Conservation (phyloP, 2,797 vertebrate species). For the Esox lucius region DNA sequence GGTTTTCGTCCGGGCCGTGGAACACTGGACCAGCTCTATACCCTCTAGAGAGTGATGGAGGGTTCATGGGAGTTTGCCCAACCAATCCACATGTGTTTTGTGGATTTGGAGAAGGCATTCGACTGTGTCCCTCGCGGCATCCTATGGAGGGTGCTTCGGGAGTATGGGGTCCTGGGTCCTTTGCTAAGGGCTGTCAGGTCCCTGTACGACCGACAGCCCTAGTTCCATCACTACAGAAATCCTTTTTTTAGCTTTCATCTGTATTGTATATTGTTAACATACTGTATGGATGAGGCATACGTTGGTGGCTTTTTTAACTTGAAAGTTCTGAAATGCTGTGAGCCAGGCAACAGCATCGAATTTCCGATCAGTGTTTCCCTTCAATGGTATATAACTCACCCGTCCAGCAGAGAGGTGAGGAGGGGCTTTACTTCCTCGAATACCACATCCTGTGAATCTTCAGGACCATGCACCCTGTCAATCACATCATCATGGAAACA, state of each 20-base stretch:
- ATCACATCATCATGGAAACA: constrained; percentile 4
- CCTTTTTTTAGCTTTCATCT: not conserved
- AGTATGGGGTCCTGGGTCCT: too few species aligned
- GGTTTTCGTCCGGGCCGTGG: too few species aligned
- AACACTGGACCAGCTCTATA: too few species aligned
- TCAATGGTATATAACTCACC: constrained; percentile 68
- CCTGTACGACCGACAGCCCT: too few species aligned
- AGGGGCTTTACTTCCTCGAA: constrained; percentile 83
- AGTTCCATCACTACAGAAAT: not conserved
- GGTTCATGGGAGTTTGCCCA: too few species aligned
- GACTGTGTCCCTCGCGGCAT: too few species aligned
- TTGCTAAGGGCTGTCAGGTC: too few species aligned
- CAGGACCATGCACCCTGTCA: constrained; percentile 77
- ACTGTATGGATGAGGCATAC: not conserved
- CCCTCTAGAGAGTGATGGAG: too few species aligned
- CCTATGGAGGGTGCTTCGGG: too few species aligned
- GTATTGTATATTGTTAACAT: not conserved
- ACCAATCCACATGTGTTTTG: too few species aligned
- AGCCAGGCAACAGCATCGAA: not conserved
- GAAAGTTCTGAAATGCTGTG: not conserved
- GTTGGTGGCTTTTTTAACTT: not conserved
- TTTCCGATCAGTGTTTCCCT: not conserved
- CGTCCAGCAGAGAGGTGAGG: constrained; percentile 82
- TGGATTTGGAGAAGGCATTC: too few species aligned
- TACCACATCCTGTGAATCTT: constrained; percentile 75